Percentiles rank a stretch among this genome's conserved stretches.
phyloP scores from a whole-genome alignment of 2,797 vertebrate species.

The Micrastur ruficollis region DNA sequence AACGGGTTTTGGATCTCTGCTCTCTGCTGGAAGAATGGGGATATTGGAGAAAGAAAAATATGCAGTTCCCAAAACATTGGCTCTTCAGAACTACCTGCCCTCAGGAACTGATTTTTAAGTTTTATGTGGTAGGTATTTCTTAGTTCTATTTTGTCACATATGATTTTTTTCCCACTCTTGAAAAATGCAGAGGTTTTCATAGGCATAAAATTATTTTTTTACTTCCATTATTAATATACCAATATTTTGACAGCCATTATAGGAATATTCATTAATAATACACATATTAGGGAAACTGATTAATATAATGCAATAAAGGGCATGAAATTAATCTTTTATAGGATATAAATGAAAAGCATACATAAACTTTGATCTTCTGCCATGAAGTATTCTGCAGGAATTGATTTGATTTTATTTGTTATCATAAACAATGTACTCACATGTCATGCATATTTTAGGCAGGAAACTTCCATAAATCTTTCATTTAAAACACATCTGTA shows the following conservation, averaged over 20 bases:
- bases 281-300: background rate
- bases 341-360: background rate
- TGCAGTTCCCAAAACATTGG: background rate
- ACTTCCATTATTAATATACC: background rate
- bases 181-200: background rate
- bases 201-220: background rate
- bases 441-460: background rate
- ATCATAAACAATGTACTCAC: slow-evolving; percentile 30
- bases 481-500: slow-evolving; percentile 41
- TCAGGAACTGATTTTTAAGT: background rate
- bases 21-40: background rate
- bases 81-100: background rate
- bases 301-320: slow-evolving; percentile 26
- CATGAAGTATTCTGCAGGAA: background rate
- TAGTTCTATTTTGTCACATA: background rate
- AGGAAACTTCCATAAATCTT: slow-evolving; percentile 20
- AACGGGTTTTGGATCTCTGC: background rate
- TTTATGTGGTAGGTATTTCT: background rate
- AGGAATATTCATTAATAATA: slow-evolving; percentile 17
- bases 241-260: background rate
- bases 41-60: background rate
- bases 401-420: slow-evolving; percentile 19
- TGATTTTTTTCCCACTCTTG: background rate
- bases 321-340: slow-evolving; percentile 56
- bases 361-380: slow-evolving; percentile 56